These are phyloP conservation scores for Buphagus erythrorhynchus DNA, from an alignment of 2,797 vertebrate genomes.

Conservation along the genomic window DNA sequence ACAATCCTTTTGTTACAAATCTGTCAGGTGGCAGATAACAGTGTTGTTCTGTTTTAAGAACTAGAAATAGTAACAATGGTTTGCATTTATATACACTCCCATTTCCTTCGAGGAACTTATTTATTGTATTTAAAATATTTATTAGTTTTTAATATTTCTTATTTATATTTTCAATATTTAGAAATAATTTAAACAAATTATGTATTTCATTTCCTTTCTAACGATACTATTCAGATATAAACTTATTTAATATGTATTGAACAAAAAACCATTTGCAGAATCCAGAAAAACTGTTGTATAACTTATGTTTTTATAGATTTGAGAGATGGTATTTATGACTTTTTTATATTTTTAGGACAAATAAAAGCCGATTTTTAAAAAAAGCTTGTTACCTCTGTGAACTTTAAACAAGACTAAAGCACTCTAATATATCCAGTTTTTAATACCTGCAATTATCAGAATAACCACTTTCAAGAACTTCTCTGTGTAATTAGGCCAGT, in stretches of 20 bases:
- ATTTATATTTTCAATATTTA: slow-evolving; percentile 74
- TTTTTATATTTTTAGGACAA: slow-evolving; percentile 57
- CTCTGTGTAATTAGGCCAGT: background rate
- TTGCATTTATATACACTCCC: slow-evolving; percentile 44
- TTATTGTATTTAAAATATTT: slow-evolving; percentile 82
- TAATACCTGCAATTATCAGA: background rate
- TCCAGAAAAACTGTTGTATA: background rate
- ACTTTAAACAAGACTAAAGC: background rate
- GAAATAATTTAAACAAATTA: slow-evolving; percentile 40
- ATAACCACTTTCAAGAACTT: background rate
- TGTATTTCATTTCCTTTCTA: slow-evolving; percentile 1
- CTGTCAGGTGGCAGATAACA: slow-evolving; percentile 70
- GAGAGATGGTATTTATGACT: slow-evolving; percentile 23
- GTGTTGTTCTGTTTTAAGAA: slow-evolving; percentile 80
- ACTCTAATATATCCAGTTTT: background rate
- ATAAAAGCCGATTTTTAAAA: slow-evolving; percentile 10
- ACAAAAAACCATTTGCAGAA: background rate
- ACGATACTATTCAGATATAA: background rate
- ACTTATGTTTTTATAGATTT: slow-evolving; percentile 40
- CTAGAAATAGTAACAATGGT: slow-evolving; percentile 45
- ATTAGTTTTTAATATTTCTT: slow-evolving; percentile 64
- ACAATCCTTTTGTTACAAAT: slow-evolving; percentile 61
- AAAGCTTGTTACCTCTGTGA: background rate
- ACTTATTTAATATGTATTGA: slow-evolving; percentile 16
- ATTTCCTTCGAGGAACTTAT: slow-evolving; percentile 63